These are phyloP conservation scores for Clamator glandarius DNA, from an alignment of 2,797 vertebrate species.

Conservation along the genomic window DNA sequence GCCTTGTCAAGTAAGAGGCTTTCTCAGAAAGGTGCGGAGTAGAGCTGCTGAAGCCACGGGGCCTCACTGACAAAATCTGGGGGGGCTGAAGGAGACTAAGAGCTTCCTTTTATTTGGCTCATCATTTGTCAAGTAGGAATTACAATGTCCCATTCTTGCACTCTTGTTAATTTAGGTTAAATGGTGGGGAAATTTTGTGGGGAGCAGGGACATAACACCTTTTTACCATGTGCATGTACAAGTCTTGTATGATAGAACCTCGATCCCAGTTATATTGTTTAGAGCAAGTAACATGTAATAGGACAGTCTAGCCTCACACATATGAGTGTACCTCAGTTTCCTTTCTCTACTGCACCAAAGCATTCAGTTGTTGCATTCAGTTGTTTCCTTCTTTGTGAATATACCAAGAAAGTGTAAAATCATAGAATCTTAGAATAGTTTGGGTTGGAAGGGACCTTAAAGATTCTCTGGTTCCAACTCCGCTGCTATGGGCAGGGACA, in stretches of 20 bases:
- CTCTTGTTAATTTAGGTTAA: background rate
- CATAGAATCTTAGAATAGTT: too few relatives aligned
- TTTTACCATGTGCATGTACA: background rate
- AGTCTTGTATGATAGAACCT: background rate
- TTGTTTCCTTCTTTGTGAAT: background rate
- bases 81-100: background rate
- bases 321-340: background rate
- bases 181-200: background rate
- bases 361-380: background rate
- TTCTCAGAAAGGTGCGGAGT: background rate
- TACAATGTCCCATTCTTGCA: background rate
- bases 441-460: too few relatives aligned
- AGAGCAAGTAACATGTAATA: background rate
- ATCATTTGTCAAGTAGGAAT: background rate
- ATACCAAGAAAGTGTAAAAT: background rate
- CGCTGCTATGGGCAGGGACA: too few relatives aligned
- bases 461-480: too few relatives aligned
- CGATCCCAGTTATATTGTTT: background rate
- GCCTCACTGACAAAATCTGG: background rate
- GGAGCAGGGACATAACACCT: background rate
- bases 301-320: background rate
- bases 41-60: background rate
- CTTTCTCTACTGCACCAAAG: background rate
- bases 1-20: background rate
- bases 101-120: background rate